Evolutionary conservation across 2,888 invertebrate species (phyloP), one percentile per base, ranked within the genome.

Genomic region (Automeris io): DNA sequence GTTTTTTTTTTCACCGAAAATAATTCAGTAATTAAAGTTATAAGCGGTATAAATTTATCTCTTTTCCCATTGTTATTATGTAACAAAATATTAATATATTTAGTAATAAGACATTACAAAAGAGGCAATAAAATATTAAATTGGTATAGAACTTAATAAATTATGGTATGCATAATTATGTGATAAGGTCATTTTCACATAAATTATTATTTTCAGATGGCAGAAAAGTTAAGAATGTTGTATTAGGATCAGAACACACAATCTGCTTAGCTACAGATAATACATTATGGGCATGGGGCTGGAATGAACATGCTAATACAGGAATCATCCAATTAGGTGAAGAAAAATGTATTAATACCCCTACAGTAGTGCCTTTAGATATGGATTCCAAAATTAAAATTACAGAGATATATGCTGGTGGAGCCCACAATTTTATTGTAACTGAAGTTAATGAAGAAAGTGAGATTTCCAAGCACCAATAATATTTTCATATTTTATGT

Each of bases 241-340:
- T 90, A 47, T 73, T 92, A 50, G 95, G 95, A 1, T 93, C 95
- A 0, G 95, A 95, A 58, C 95, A 95, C 61, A 93, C 91, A 31
- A 66, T 95, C 47, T 91, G 92, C 44, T 72, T 93, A 46, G 88
- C 89, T 53, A 88, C 85, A 44, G 89, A 90, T 40, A 91, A 91
- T 21, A 85, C 88, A 34, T 66, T 95, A 4, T 91, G 90, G 61
- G 90, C 92, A 12, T 96, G 95, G 95, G 95, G 95, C 1, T 96
- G 95, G 95, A 95, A 96, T 74, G 95, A 96, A 61, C 95, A 95
- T 77, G 93, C 93, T 24, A 95, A 93, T 67, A 95, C 95, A 57
- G 95, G 95, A 37, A 91, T 63, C 23, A 47, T 47, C 29, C 53
- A 90, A 18, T 51, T 51, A n/a, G 45, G 52, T n/a, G 64, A 56